A percentile compares a stretch with the other conserved stretches of the same genome.
Conservation (phyloP, 2,113 vertebrate species). For the Salminus brasiliensis region DNA sequence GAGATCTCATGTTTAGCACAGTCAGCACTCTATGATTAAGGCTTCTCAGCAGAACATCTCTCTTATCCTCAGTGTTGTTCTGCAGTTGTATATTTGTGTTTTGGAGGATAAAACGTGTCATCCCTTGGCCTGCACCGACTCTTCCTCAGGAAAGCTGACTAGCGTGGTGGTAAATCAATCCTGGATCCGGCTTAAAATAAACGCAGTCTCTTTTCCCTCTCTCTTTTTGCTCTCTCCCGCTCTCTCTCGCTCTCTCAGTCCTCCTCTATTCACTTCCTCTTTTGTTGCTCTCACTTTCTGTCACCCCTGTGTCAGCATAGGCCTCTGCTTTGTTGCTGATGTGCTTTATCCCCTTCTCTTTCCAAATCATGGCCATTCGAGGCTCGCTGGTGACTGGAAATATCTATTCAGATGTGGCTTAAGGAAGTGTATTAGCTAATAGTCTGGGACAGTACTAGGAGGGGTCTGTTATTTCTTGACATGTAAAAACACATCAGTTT, state of each 20-base stretch:
- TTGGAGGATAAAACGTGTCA: slow-evolving; percentile 7
- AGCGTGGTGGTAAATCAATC: slow-evolving; percentile 29
- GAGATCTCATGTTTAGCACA: too few species aligned
- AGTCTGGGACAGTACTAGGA: background rate
- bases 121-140: background rate
- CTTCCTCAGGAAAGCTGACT: background rate
- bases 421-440: background rate
- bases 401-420: background rate
- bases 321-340: background rate
- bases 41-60: background rate
- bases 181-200: slow-evolving; percentile 43
- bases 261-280: background rate
- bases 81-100: background rate
- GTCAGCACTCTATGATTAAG: too few species aligned
- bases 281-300: background rate
- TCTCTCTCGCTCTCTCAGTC: background rate
- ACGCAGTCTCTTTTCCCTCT: background rate
- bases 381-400: background rate
- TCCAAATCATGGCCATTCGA: background rate
- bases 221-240: background rate
- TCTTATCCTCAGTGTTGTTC: background rate
- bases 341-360: background rate
- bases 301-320: background rate
- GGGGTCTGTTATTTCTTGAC: background rate
- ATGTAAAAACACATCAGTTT: background rate